A percentile compares a stretch with the other conserved stretches of the same genome.
Conservation (phyloP, 1,140 invertebrate species). For the Platorchestia sp. region DNA sequence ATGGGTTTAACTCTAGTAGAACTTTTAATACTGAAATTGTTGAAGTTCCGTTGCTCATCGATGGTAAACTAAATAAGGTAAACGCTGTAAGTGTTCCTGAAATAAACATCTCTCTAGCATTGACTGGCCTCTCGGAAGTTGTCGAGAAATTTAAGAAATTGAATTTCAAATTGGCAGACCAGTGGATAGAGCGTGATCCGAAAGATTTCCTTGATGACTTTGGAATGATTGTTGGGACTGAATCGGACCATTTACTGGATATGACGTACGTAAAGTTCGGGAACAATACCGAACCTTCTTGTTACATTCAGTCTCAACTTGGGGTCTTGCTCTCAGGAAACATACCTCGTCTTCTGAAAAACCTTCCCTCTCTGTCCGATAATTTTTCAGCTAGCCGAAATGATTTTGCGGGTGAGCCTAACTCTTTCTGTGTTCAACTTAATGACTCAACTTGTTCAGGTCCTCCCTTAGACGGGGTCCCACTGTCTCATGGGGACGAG, state of each 20-base stretch:
- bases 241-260: not conserved
- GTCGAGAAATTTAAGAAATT: not conserved
- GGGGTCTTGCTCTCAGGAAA: conserved; percentile 31
- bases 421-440: too few species aligned
- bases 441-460: too few species aligned
- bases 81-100: not conserved
- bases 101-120: not conserved
- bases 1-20: too few species aligned
- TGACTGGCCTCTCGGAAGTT: not conserved
- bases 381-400: too few species aligned
- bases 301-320: not conserved
- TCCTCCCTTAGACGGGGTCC: not conserved
- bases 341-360: not conserved
- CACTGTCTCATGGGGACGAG: not conserved
- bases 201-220: not conserved
- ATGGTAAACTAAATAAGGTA: not conserved
- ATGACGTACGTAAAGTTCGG: not conserved
- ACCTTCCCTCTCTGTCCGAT: too few species aligned
- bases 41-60: not conserved
- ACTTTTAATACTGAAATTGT: too few species aligned
- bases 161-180: not conserved
- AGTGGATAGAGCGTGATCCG: too few species aligned
- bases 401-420: too few species aligned
- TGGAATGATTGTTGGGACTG: not conserved
- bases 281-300: not conserved